These are phyloP conservation scores for Athalia circularis DNA, from an alignment of 2,888 invertebrate species.

Conservation along the genomic window DNA sequence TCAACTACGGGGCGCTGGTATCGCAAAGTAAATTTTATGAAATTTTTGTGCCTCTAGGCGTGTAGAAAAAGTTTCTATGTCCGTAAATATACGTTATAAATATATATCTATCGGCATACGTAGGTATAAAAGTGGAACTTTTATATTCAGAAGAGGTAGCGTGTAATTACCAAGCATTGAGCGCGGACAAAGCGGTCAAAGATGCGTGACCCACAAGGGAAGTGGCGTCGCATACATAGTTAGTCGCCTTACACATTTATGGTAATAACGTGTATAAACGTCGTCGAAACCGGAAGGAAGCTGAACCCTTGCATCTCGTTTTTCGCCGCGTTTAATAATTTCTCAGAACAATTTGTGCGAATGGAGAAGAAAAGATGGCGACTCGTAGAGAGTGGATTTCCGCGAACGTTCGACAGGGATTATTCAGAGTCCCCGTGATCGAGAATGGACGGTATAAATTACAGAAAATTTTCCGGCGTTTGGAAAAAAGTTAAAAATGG, in stretches of 20 bases:
- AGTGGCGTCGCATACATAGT: constrained; percentile 12
- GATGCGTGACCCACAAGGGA: constrained; percentile 39
- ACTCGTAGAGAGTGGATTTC: too few species aligned
- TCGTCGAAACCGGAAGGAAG: constrained; percentile 18
- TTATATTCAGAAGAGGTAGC: constrained; percentile 11
- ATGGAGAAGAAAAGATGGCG: not conserved
- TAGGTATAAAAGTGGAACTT: constrained; percentile 4
- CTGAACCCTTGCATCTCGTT: constrained; percentile 3
- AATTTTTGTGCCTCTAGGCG: too few species aligned
- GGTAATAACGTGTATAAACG: not conserved
- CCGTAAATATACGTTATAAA: too few species aligned
- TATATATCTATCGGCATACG: not conserved
- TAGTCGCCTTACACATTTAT: not conserved
- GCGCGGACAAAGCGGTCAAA: constrained; percentile 42
- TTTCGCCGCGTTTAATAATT: not conserved
- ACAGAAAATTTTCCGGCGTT: not conserved
- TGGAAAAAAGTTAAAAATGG: not conserved
- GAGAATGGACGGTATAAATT: not conserved
- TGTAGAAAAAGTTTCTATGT: too few species aligned
- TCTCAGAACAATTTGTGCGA: not conserved
- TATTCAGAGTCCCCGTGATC: not conserved
- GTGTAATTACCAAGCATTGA: constrained; percentile 40
- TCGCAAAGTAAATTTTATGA: too few species aligned
- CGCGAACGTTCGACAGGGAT: too few species aligned
- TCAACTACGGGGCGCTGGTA: too few species aligned